Conservation (phyloP, 2,888 invertebrate genomes). For the Meiosimyza decipiens region DNA sequence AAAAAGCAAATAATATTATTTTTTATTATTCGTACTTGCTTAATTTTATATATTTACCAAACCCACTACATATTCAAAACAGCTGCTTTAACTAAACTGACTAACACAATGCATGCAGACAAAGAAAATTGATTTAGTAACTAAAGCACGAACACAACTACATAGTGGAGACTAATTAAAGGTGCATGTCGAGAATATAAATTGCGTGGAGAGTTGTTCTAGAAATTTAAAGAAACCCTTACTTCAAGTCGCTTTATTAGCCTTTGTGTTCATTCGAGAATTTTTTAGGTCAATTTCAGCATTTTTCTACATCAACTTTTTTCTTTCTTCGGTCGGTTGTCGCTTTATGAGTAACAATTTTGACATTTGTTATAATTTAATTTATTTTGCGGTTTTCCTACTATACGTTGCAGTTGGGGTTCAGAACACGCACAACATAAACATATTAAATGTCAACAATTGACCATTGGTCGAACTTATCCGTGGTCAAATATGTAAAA, state of each 20-base stretch:
- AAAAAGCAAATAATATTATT: too few relatives aligned
- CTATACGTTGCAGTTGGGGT: too few relatives aligned
- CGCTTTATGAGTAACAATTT: neutral
- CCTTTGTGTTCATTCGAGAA: slow-evolving; percentile 21
- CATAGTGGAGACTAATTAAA: too few relatives aligned
- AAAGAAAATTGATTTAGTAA: too few relatives aligned
- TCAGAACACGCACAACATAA: neutral
- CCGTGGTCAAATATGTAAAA: slow-evolving; percentile 4
- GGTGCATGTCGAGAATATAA: too few relatives aligned
- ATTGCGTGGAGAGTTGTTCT: too few relatives aligned
- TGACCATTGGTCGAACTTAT: slow-evolving; percentile 18
- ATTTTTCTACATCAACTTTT: slow-evolving; percentile 26
- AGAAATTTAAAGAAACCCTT: slow-evolving; percentile 1
- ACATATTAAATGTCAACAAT: slow-evolving; percentile 13
- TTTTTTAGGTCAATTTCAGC: slow-evolving; percentile 41
- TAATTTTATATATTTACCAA: too few relatives aligned
- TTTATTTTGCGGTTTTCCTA: slow-evolving; percentile 24
- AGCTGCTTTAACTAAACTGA: too few relatives aligned
- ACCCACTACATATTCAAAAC: too few relatives aligned
- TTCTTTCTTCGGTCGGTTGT: neutral
- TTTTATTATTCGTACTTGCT: too few relatives aligned
- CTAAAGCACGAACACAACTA: too few relatives aligned
- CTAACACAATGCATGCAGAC: too few relatives aligned
- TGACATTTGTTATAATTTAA: slow-evolving; percentile 32
- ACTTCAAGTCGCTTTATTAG: slow-evolving; percentile 3